A percentile compares a stretch with the other conserved stretches of the same genome.
Conservation (phyloP, 2,113 vertebrate species). For the Phodopus roborovskii region DNA sequence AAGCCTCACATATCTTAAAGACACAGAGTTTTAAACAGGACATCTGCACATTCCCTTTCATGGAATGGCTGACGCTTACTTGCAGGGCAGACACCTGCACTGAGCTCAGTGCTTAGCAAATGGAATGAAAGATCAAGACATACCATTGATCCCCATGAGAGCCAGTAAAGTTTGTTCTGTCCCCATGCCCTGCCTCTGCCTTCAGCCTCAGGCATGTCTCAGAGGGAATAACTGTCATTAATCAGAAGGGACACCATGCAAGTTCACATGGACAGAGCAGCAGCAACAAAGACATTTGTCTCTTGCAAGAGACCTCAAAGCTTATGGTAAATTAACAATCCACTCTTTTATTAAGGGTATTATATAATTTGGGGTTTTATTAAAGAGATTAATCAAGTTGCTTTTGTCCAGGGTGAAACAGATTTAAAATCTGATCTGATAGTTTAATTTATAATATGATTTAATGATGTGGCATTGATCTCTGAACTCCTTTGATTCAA, state of each 20-base stretch:
- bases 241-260: conserved; percentile 61
- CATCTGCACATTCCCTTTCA: not conserved
- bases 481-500: conserved; percentile 38
- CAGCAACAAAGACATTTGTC: not conserved
- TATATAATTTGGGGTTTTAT: not conserved
- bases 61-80: not conserved
- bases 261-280: conserved; percentile 21
- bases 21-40: not conserved
- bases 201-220: conserved; percentile 56
- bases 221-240: conserved; percentile 52
- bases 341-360: conserved; percentile 11
- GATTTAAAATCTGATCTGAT: conserved; percentile 18
- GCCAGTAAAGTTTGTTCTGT: conserved; percentile 37
- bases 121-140: conserved; percentile 29
- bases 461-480: not conserved
- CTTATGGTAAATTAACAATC: conserved; percentile 11
- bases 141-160: not conserved
- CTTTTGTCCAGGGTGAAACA: conserved; percentile 27
- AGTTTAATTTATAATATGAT: conserved; percentile 17
- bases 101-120: conserved; percentile 33
- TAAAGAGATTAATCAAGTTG: not conserved
- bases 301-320: conserved; percentile 56
- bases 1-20: conserved; percentile 66
- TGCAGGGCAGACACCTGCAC: not conserved
- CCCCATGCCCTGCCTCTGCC: conserved; percentile 31